These are phyloP conservation scores for Plumapathes pennacea DNA, from an alignment of 92 coral and sea anemone genomes.

Conservation along the genomic window DNA sequence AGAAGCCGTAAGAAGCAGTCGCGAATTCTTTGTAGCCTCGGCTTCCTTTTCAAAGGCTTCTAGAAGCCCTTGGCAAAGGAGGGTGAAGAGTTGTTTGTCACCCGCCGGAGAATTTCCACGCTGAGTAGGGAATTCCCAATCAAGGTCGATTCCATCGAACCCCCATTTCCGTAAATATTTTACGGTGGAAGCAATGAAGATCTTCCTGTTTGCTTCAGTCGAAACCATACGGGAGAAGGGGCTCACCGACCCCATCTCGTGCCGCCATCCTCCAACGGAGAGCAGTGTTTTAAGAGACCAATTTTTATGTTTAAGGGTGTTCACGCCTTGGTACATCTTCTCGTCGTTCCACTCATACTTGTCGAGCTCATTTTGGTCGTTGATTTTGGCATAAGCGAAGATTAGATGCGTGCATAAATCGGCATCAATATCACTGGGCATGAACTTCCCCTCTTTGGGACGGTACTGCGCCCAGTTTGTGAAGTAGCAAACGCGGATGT, in stretches of 20 bases:
- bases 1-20: constrained; percentile 24
- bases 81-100: constrained; percentile 36
- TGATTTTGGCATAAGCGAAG: constrained; percentile 33
- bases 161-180: constrained; percentile 6
- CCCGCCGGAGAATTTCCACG: constrained; percentile 32
- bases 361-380: background rate
- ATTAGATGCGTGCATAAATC: constrained; percentile 33
- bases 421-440: constrained; percentile 21
- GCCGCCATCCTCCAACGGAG: constrained; percentile 47
- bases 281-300: constrained; percentile 11
- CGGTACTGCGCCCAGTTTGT: constrained; percentile 40
- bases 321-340: constrained; percentile 7
- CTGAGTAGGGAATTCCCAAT: constrained; percentile 43
- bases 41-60: constrained; percentile 36
- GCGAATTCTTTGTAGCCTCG: constrained; percentile 8
- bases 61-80: constrained; percentile 35
- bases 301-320: constrained; percentile 10
- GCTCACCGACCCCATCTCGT: constrained; percentile 21
- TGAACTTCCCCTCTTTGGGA: constrained; percentile 8
- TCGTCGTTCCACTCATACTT: constrained; percentile 28
- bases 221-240: constrained; percentile 39
- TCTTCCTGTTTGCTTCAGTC: constrained; percentile 1
- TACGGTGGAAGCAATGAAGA: constrained; percentile 26
- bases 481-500: constrained; percentile 25
- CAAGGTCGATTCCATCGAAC: constrained; percentile 47